These are phyloP conservation scores for Sminthurinus aureus DNA, from an alignment of 2,888 invertebrate species.

Conservation along the genomic window DNA sequence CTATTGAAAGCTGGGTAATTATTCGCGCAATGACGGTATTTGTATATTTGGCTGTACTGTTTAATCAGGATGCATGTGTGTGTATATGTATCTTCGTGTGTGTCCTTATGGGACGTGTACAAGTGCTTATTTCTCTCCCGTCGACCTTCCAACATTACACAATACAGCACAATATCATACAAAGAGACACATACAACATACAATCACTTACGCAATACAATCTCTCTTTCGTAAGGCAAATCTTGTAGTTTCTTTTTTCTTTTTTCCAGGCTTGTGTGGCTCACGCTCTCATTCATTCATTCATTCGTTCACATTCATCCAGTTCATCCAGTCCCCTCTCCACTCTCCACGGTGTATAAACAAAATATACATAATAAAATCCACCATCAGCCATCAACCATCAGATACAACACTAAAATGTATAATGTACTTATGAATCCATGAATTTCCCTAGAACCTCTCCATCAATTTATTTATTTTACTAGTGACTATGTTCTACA, in stretches of 20 bases:
- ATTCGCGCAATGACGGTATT: too few relatives aligned
- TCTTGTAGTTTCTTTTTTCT: background rate
- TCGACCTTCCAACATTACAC: background rate
- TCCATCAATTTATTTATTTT: too few relatives aligned
- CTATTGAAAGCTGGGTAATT: too few relatives aligned
- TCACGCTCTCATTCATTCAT: background rate
- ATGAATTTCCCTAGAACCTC: background rate
- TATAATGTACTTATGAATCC: background rate
- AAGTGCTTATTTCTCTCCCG: slow-evolving; percentile 2
- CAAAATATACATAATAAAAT: too few relatives aligned
- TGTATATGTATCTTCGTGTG: too few relatives aligned
- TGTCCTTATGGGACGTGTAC: slow-evolving; percentile 14
- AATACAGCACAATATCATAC: too few relatives aligned
- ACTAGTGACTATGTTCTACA: background rate
- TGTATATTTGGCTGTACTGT: too few relatives aligned
- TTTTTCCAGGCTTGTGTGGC: background rate
- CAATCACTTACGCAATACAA: background rate
- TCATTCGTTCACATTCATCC: too few relatives aligned
- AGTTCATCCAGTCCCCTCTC: background rate
- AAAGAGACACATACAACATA: background rate
- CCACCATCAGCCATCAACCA: too few relatives aligned
- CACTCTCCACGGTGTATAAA: too few relatives aligned
- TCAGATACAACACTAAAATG: too few relatives aligned
- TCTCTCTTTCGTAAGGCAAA: background rate
- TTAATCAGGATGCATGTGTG: background rate